Conservation (phyloP, 2,888 invertebrate genomes). For the Agrochola circellaris region DNA sequence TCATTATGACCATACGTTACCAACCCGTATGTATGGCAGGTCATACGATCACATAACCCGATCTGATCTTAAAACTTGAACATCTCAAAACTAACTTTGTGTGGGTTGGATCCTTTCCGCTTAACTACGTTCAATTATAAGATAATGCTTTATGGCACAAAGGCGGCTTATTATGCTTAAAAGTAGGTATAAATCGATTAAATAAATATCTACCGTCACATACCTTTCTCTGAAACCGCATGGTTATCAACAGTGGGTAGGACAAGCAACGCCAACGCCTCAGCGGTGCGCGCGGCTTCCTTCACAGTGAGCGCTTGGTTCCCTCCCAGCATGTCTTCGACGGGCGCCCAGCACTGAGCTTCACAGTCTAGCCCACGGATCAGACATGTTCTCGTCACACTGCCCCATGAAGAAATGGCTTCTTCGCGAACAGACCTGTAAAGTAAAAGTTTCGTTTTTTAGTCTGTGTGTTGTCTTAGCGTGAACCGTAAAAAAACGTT, state of each 20-base stretch:
- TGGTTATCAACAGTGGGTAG: conserved; percentile 81
- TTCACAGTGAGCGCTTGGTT: conserved; percentile 60
- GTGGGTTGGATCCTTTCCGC: too few relatives aligned
- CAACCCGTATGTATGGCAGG: too few relatives aligned
- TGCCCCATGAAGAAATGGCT: conserved; percentile 83
- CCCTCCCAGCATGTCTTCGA: conserved; percentile 70
- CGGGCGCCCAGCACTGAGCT: conserved; percentile 79
- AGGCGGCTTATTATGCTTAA: too few relatives aligned
- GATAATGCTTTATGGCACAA: too few relatives aligned
- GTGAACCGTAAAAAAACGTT: neutral
- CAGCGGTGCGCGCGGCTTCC: conserved; percentile 77
- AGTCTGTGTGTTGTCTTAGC: neutral
- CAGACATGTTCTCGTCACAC: conserved; percentile 77
- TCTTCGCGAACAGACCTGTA: conserved; percentile 83
- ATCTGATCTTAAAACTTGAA: too few relatives aligned
- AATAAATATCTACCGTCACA: neutral
- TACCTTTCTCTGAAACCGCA: conserved; percentile 82
- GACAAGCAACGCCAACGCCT: conserved; percentile 81
- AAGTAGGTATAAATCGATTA: too few relatives aligned
- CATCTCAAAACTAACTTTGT: too few relatives aligned
- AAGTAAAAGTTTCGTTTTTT: neutral
- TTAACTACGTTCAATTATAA: too few relatives aligned
- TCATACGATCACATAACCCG: too few relatives aligned
- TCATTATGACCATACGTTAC: too few relatives aligned
- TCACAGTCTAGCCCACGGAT: conserved; percentile 72